Evolutionary conservation across 2,888 invertebrate species (phyloP).

Genomic region (Folsomia candida): DNA sequence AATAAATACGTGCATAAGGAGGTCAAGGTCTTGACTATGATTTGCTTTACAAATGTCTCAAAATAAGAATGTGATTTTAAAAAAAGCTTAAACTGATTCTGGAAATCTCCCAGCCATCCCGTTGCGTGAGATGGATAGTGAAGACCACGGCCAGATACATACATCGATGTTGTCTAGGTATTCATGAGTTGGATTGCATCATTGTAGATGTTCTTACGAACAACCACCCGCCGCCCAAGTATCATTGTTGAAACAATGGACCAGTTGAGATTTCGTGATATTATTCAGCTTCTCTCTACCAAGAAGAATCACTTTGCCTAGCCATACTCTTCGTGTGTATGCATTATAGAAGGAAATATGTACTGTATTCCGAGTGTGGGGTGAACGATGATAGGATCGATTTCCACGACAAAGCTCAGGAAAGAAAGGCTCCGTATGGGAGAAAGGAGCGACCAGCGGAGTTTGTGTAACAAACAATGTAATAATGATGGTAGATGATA

Average conservation of each 20-base stretch:
- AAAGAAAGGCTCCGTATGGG: conserved; percentile 7
- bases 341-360: conserved; percentile 17
- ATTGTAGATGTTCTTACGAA: conserved; percentile 4
- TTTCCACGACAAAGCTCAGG: conserved; percentile 19
- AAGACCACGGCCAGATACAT: no score
- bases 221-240: conserved; percentile 22
- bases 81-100: background rate
- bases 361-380: background rate
- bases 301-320: conserved; percentile 21
- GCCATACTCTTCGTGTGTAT: no score
- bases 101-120: background rate
- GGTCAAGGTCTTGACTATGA: no score
- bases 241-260: conserved; percentile 31
- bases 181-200: conserved; percentile 32
- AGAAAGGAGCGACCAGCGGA: conserved; percentile 27
- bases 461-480: conserved; percentile 41
- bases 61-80: background rate
- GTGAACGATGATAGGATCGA: conserved; percentile 34
- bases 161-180: conserved; percentile 26
- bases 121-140: no score
- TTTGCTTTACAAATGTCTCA: background rate
- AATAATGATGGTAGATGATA: conserved; percentile 36
- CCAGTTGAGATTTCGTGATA: conserved; percentile 24
- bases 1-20: no score
- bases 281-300: background rate